Base-by-base conservation (phyloP, 35 echinoderm and acorn worm genomes). In the Nesometra sesokonis region DNA sequence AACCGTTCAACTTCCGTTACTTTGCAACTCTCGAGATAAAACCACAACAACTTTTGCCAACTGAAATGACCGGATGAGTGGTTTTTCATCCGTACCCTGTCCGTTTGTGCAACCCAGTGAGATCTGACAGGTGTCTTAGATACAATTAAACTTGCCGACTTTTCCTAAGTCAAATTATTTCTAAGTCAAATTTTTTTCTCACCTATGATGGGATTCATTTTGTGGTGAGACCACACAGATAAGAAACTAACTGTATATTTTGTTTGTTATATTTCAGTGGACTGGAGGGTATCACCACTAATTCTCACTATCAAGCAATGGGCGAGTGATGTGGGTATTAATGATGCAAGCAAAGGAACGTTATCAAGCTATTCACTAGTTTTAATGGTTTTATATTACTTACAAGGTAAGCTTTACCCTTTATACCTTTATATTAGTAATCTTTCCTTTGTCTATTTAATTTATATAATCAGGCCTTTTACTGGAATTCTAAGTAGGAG, bases 281-380 rank as follows among this genome's bases (percentile, higher is more conserved):
- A 97, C 46, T 86, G 91, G 79, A 80, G 94, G 77, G 94, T 97
- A 30, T 78, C 87, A 82, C 94, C 94, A 29, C 39, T 97, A 11
- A 82, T 97, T n/a, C 37, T 93, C 30, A 57, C 90, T 35, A 89
- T 97, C 27, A 97, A 97, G 82, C 89, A 97, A 35, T 97, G 94
- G 94, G 89, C 91, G 0, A 93, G 86, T 46, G 82, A 79, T 40
- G 77, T 87, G 23, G 88, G 86, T 31, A 97, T 97, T 37, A 97
- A 97, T 33, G 91, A 97, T 90, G 94, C 94, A 2, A 97, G 94
- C 57, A 87, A 97, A 36, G 91, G 91, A 33, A 97, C 91, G 0
- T 88, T 97, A 0, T 97, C 94, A n/a, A 91, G 88, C 17, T 97
- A 97, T 57, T 90, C 94, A 35, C 35, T 89, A 23, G 94, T 90